Conservation (phyloP, 2,888 invertebrate genomes). For the Achlya flavicornis region DNA sequence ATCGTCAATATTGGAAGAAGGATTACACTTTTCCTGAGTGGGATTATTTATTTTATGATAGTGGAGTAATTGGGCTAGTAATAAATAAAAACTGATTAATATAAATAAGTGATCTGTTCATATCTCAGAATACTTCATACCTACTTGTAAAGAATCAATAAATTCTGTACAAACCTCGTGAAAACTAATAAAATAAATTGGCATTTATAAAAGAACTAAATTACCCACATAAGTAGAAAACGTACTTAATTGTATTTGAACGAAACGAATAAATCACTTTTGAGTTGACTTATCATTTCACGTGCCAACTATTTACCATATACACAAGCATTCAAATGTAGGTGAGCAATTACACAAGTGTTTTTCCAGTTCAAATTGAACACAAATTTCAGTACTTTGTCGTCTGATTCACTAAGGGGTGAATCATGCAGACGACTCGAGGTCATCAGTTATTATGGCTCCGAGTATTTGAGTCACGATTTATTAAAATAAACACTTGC, state of each 20-base stretch:
- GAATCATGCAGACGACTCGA: constrained; percentile 52
- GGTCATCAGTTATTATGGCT: constrained; percentile 47
- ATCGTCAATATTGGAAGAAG: too few species aligned
- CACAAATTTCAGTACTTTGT: constrained; percentile 36
- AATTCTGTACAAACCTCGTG: too few species aligned
- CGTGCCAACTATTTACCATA: not conserved
- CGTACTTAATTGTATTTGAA: not conserved
- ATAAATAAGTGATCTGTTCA: too few species aligned
- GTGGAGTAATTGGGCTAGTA: too few species aligned
- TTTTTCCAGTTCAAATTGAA: constrained; percentile 21
- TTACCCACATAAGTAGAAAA: too few species aligned
- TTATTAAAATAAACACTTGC: constrained; percentile 48
- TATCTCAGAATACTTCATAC: too few species aligned
- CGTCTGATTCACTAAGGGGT: constrained; percentile 49
- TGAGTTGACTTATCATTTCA: not conserved
- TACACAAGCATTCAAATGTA: constrained; percentile 15
- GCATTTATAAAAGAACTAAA: too few species aligned
- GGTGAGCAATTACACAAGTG: constrained; percentile 13
- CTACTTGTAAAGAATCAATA: too few species aligned
- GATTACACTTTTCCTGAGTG: too few species aligned
- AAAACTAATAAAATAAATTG: too few species aligned
- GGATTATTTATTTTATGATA: too few species aligned
- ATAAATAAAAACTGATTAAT: too few species aligned
- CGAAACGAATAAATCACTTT: not conserved
- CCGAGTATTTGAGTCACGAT: constrained; percentile 52